These are phyloP conservation scores for Vireo griseus DNA, from an alignment of 2,797 vertebrate species.

Conservation along the genomic window DNA sequence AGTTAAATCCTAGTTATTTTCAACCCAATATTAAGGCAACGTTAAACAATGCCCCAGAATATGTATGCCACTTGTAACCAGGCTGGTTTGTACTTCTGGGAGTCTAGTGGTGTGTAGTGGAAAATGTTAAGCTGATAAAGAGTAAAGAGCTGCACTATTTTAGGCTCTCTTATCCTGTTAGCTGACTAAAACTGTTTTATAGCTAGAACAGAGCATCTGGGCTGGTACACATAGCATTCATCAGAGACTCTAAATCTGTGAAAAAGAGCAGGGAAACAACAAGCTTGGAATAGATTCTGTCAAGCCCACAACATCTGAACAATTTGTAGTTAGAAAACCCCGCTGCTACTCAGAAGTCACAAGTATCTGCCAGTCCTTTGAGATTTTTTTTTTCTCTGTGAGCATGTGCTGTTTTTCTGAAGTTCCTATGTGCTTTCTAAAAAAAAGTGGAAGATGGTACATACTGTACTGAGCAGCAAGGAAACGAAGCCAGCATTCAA, in stretches of 20 bases:
- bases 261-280: constrained; percentile 40
- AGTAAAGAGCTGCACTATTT: constrained; percentile 68
- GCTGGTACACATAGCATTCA: constrained; percentile 53
- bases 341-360: constrained; percentile 43
- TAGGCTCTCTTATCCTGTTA: constrained; percentile 72
- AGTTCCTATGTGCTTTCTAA: constrained; percentile 25
- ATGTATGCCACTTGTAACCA: background rate
- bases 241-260: constrained; percentile 51
- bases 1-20: constrained; percentile 10
- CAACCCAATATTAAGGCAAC: background rate
- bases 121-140: constrained; percentile 72
- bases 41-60: background rate
- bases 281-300: constrained; percentile 50
- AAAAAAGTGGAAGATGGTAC: constrained; percentile 23
- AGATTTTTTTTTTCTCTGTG: constrained; percentile 21
- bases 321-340: constrained; percentile 59
- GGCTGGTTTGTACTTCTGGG: constrained; percentile 10
- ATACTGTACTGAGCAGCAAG: constrained; percentile 2
- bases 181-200: constrained; percentile 66
- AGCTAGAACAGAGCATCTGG: constrained; percentile 56
- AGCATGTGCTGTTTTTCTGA: constrained; percentile 69
- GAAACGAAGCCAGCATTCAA: background rate
- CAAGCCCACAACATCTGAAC: constrained; percentile 52
- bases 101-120: constrained; percentile 33
- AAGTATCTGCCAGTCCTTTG: constrained; percentile 46